A percentile compares a stretch with the other conserved stretches of the same genome.
Conservation (phyloP, 2,888 invertebrate genomes). For the Lissonota sp. region DNA sequence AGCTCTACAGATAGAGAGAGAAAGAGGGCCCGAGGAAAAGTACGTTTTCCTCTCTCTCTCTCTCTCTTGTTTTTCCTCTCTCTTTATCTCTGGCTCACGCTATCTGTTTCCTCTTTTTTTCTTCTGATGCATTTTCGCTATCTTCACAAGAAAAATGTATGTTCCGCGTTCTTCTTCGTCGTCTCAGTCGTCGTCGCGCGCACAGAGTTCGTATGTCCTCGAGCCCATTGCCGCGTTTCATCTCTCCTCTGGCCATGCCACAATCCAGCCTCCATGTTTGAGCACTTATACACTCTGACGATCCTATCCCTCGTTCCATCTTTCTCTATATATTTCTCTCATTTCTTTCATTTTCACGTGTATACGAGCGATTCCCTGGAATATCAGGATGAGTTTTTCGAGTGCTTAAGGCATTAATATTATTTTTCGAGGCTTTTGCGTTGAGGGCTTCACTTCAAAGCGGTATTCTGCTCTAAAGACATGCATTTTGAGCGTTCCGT, state of each 20-base stretch:
- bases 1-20: neutral
- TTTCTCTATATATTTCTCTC: conserved; percentile 50
- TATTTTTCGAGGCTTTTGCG: too few relatives aligned
- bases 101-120: conserved; percentile 47
- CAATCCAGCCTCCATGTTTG: conserved; percentile 66
- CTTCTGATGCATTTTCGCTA: conserved; percentile 28
- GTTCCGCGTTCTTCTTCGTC: conserved; percentile 28
- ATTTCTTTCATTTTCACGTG: conserved; percentile 7
- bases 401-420: too few relatives aligned
- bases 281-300: conserved; percentile 81
- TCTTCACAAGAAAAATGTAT: conserved; percentile 59
- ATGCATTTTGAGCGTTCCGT: too few relatives aligned
- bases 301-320: conserved; percentile 47
- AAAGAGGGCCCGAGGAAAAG: neutral
- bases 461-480: too few relatives aligned
- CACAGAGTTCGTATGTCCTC: conserved; percentile 70
- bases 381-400: too few relatives aligned
- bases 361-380: neutral
- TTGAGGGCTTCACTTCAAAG: too few relatives aligned
- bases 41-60: conserved; percentile 15
- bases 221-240: conserved; percentile 80
- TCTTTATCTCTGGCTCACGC: conserved; percentile 21
- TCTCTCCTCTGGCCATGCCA: conserved; percentile 74
- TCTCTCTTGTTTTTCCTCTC: conserved; percentile 39
- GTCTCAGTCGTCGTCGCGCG: conserved; percentile 55